A percentile compares a stretch with the other conserved stretches of the same genome.
These are phyloP conservation scores for Micropoecilia bifurca DNA, from an alignment of 2,797 vertebrate species.

Conservation along the genomic window DNA sequence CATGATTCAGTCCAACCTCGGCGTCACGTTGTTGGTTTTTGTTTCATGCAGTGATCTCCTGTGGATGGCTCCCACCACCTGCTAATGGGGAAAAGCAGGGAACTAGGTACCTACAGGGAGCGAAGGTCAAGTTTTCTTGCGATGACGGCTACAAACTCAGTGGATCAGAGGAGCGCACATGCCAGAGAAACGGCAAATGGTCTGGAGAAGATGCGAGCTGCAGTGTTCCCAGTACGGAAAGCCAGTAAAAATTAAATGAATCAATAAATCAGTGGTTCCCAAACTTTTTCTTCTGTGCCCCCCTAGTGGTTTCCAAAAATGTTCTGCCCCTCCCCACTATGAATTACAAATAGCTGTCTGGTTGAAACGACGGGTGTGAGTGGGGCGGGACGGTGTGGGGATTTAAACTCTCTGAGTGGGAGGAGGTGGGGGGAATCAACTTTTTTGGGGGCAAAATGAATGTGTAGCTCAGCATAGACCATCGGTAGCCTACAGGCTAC, in stretches of 20 bases:
- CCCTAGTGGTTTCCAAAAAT: too few relatives aligned
- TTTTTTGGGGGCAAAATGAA: too few relatives aligned
- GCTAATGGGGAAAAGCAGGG: conserved; percentile 70
- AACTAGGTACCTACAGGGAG: conserved; percentile 69
- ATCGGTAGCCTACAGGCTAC: too few relatives aligned
- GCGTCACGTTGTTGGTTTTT: not conserved
- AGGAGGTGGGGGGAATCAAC: too few relatives aligned
- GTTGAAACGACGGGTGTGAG: too few relatives aligned
- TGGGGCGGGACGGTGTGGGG: too few relatives aligned
- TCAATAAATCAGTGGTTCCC: conserved; percentile 21
- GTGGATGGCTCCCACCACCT: conserved; percentile 75
- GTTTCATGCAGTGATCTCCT: conserved; percentile 67
- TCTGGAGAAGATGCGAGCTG: conserved; percentile 70
- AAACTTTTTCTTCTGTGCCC: too few relatives aligned
- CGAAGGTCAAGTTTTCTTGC: conserved; percentile 67
- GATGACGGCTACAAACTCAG: conserved; percentile 50
- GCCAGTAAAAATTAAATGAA: conserved; percentile 3
- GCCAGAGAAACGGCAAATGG: conserved; percentile 68
- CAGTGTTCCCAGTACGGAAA: conserved; percentile 54
- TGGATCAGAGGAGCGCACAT: conserved; percentile 63
- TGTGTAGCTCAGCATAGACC: too few relatives aligned
- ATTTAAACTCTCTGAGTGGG: too few relatives aligned
- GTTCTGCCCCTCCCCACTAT: too few relatives aligned
- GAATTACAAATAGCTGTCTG: too few relatives aligned
- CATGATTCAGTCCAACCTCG: not conserved